Conservation (phyloP, 2,888 invertebrate species). For the Lepidocyrtoides sp. region DNA sequence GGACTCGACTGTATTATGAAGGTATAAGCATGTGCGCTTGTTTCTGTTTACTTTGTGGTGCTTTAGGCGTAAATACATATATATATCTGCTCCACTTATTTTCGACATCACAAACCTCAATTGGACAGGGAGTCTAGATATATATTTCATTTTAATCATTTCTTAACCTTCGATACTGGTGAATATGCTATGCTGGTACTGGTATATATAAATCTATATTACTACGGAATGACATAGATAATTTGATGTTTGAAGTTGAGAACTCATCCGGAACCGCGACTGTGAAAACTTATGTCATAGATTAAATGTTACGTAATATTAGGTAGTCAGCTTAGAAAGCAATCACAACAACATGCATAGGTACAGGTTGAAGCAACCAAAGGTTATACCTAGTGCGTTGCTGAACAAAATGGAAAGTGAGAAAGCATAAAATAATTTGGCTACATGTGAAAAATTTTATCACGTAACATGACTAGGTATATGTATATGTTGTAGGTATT, state of each 20-base stretch:
- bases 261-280: neutral
- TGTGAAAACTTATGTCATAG: neutral
- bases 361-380: too few relatives aligned
- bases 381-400: too few relatives aligned
- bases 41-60: neutral
- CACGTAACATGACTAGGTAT: too few relatives aligned
- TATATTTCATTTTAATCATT: slow-evolving; percentile 26
- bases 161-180: neutral
- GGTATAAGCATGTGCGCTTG: neutral
- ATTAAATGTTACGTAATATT: neutral
- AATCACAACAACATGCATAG: neutral
- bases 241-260: neutral
- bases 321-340: neutral
- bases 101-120: neutral
- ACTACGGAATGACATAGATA: neutral
- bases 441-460: too few relatives aligned
- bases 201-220: too few relatives aligned
- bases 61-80: neutral
- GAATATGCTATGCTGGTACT: neutral
- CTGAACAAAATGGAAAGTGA: too few relatives aligned
- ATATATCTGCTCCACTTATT: neutral
- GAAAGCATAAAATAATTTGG: too few relatives aligned
- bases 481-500: too few relatives aligned
- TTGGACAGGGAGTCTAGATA: neutral
- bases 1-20: too few relatives aligned